Evolutionary conservation across 2,888 invertebrate genomes (phyloP).

Genomic region (Crepidodera aurea): DNA sequence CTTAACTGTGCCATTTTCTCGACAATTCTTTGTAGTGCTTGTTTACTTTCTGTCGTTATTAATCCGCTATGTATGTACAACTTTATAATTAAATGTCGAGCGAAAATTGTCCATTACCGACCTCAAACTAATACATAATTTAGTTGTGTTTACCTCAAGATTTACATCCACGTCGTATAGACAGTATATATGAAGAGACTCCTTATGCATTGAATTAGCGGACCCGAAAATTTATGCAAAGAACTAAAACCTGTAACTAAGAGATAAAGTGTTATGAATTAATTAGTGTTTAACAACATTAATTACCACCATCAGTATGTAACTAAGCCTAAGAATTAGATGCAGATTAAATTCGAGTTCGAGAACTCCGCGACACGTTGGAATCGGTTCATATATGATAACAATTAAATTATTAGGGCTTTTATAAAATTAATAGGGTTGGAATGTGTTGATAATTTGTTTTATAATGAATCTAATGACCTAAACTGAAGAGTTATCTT

Average conservation of each 20-base stretch:
- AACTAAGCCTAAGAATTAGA: slow-evolving; percentile 18
- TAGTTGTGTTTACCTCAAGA: background rate
- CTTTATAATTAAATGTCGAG: too few relatives aligned
- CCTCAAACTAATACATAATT: background rate
- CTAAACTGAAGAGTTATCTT: too few relatives aligned
- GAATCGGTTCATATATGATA: slow-evolving; percentile 9
- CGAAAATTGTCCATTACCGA: too few relatives aligned
- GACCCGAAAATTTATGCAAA: slow-evolving; percentile 15
- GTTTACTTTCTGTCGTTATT: too few relatives aligned
- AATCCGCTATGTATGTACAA: too few relatives aligned
- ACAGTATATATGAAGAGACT: background rate
- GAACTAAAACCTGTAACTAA: slow-evolving; percentile 13
- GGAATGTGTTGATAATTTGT: slow-evolving; percentile 3
- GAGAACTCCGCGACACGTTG: background rate
- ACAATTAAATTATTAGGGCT: slow-evolving; percentile 17
- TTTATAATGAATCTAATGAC: too few relatives aligned
- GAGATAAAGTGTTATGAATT: slow-evolving; percentile 18
- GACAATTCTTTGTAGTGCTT: too few relatives aligned
- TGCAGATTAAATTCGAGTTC: slow-evolving; percentile 12
- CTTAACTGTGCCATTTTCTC: too few relatives aligned
- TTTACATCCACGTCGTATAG: background rate
- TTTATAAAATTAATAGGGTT: slow-evolving; percentile 9
- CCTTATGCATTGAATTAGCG: slow-evolving; percentile 12
- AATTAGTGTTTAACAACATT: slow-evolving; percentile 18
- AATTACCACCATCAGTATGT: slow-evolving; percentile 12